phyloP scores from a whole-genome alignment of 2,113 vertebrate species.

The Macquaria australasica region DNA sequence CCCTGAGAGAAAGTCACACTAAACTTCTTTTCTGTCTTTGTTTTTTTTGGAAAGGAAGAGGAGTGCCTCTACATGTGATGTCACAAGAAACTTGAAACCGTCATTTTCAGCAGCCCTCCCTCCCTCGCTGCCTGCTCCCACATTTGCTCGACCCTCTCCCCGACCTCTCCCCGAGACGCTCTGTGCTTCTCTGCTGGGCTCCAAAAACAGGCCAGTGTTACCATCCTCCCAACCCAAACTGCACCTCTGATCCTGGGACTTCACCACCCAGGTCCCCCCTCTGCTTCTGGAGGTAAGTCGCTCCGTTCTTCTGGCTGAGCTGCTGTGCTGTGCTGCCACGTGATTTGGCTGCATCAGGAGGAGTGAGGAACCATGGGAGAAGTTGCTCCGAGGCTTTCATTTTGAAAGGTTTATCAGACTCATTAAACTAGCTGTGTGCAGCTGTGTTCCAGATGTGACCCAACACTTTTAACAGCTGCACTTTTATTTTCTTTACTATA shows the following conservation, averaged over 20 bases:
- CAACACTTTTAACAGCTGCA: not conserved
- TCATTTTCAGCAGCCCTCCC: slow-evolving; percentile 57
- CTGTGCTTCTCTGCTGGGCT: slow-evolving; percentile 54
- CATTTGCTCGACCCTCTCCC: slow-evolving; percentile 68
- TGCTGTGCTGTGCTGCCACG: slow-evolving; percentile 48
- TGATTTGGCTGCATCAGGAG: slow-evolving; percentile 48
- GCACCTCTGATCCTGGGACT: slow-evolving; percentile 29
- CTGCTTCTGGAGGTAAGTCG: slow-evolving; percentile 62
- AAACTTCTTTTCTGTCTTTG: slow-evolving; percentile 39
- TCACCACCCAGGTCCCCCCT: slow-evolving; percentile 2
- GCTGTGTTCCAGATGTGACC: not conserved
- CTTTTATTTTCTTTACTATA: not conserved
- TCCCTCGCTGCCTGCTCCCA: slow-evolving; percentile 53
- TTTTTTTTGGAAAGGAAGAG: slow-evolving; percentile 56
- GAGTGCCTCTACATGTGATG: slow-evolving; percentile 77
- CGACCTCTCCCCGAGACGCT: slow-evolving; percentile 44
- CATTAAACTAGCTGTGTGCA: not conserved
- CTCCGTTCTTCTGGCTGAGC: slow-evolving; percentile 17
- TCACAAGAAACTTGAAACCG: slow-evolving; percentile 83
- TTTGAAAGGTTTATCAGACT: not conserved
- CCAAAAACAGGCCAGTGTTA: slow-evolving; percentile 44
- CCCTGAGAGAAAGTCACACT: slow-evolving; percentile 20
- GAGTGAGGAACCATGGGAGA: slow-evolving; percentile 22
- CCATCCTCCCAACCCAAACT: slow-evolving; percentile 9
- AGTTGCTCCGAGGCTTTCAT: not conserved